phyloP scores from a whole-genome alignment of 2,113 vertebrate genomes.

The Albula glossodonta region DNA sequence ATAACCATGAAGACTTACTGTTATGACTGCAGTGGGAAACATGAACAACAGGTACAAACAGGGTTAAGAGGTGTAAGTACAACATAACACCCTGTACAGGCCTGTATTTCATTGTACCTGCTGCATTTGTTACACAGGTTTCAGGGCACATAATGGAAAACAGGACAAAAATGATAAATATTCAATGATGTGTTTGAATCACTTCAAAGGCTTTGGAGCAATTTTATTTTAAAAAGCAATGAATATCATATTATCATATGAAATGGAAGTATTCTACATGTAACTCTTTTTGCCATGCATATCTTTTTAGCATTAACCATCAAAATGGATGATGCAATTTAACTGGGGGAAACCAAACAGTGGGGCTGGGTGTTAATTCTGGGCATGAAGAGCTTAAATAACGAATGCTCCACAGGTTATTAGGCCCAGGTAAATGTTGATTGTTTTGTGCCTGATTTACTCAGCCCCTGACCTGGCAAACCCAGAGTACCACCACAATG shows the following conservation, averaged over 20 bases:
- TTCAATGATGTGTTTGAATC: not conserved
- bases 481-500: too few relatives aligned
- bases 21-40: not conserved
- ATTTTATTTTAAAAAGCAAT: not conserved
- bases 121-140: too few relatives aligned
- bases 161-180: too few relatives aligned
- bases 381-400: not conserved
- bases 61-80: not conserved
- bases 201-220: not conserved
- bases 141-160: too few relatives aligned
- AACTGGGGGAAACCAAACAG: not conserved
- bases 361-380: not conserved
- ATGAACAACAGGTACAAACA: not conserved
- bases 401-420: constrained; percentile 11
- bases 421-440: not conserved
- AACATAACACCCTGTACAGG: not conserved
- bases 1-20: too few relatives aligned
- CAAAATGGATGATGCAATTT: not conserved
- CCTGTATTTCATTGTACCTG: too few relatives aligned
- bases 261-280: not conserved
- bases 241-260: not conserved
- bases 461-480: not conserved
- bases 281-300: not conserved
- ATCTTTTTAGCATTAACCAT: not conserved
- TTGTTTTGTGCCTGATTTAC: constrained; percentile 15